Evolutionary conservation across 2,888 invertebrate genomes (phyloP).

Genomic region (Trissolcus japonicus): DNA sequence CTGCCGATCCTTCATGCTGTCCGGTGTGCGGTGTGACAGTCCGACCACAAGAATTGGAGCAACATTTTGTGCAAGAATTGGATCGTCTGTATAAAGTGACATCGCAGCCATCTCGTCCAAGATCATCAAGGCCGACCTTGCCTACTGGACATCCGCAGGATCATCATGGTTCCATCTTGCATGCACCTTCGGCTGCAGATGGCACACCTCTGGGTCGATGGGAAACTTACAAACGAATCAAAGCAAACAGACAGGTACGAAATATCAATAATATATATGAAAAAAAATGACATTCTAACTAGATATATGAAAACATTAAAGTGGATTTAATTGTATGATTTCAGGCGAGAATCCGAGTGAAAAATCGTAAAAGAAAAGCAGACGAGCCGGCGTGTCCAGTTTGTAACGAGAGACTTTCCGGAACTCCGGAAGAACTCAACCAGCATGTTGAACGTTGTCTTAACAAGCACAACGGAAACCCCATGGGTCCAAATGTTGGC

Average conservation of each 20-base stretch:
- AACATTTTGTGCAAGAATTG: conserved; percentile 88
- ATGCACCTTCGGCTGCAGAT: conserved; percentile 76
- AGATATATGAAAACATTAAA: neutral
- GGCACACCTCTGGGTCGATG: conserved; percentile 80
- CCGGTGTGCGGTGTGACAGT: conserved; percentile 93
- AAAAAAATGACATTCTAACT: neutral
- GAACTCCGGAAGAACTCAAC: conserved; percentile 83
- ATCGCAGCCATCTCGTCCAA: conserved; percentile 69
- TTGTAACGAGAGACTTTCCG: conserved; percentile 83
- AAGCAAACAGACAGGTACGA: conserved; percentile 83
- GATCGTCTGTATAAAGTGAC: conserved; percentile 82
- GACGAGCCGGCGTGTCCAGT: conserved; percentile 87
- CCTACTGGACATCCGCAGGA: conserved; percentile 70
- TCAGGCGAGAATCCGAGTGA: conserved; percentile 77
- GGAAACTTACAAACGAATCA: conserved; percentile 86
- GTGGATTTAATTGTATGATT: conserved; percentile 22
- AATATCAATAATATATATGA: too few species aligned
- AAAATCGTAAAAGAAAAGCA: conserved; percentile 82
- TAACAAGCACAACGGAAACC: conserved; percentile 80
- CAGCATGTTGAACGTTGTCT: conserved; percentile 85
- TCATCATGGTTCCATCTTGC: conserved; percentile 71
- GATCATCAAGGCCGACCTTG: conserved; percentile 74
- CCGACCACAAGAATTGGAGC: conserved; percentile 87
- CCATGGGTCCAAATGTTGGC: conserved; percentile 80
- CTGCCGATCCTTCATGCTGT: conserved; percentile 85